Conservation (phyloP, 1,140 invertebrate species). For the Bathynomus jamesi region DNA sequence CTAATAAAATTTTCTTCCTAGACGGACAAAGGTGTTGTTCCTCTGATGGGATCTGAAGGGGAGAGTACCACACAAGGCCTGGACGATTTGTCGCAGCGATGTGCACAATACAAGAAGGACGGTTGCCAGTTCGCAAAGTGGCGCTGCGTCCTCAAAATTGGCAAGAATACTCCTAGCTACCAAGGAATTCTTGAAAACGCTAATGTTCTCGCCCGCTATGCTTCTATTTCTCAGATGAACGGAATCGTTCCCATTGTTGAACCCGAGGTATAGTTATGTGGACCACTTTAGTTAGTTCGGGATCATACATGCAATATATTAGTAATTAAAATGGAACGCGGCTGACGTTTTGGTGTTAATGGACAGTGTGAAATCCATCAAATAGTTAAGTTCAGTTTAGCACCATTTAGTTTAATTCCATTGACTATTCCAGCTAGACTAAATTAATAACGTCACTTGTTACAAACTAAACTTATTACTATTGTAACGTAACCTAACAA, state of each 20-base stretch:
- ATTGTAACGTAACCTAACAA: too few relatives aligned
- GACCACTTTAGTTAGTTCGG: neutral
- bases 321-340: too few relatives aligned
- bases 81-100: constrained; percentile 86
- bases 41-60: constrained; percentile 78
- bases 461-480: too few relatives aligned
- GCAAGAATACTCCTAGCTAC: constrained; percentile 77
- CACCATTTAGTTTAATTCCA: too few relatives aligned
- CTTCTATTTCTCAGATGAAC: constrained; percentile 90
- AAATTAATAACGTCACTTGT: too few relatives aligned
- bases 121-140: constrained; percentile 98
- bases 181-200: constrained; percentile 88
- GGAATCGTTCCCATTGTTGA: constrained; percentile 96
- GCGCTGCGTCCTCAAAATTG: constrained; percentile 94
- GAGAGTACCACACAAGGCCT: constrained; percentile 96
- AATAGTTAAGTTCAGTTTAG: too few relatives aligned
- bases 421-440: too few relatives aligned
- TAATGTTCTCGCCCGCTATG: constrained; percentile 91
- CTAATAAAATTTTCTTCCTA: too few relatives aligned
- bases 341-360: too few relatives aligned
- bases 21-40: constrained; percentile 73
- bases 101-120: constrained; percentile 96
- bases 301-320: too few relatives aligned
- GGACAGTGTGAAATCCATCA: too few relatives aligned
- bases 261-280: constrained; percentile 56